phyloP scores from a whole-genome alignment of 2,113 vertebrate species.

The Danionella cerebrum region DNA sequence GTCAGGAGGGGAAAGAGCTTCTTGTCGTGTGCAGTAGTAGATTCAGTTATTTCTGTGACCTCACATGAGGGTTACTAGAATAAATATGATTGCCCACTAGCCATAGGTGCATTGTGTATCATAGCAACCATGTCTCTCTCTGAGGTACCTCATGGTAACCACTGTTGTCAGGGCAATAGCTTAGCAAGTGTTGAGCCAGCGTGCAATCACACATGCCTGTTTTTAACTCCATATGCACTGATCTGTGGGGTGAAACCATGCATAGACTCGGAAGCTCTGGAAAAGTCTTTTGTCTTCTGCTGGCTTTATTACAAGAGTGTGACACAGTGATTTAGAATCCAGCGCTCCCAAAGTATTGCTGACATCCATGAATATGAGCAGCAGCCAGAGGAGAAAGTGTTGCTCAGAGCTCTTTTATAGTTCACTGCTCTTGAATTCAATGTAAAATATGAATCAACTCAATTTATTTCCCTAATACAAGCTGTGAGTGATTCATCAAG shows the following conservation, averaged over 20 bases:
- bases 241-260: background rate
- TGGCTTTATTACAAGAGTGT: background rate
- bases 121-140: conserved; percentile 21
- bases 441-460: background rate
- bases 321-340: background rate
- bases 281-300: background rate
- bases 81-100: background rate
- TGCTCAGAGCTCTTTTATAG: background rate
- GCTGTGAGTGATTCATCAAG: background rate
- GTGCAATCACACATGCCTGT: conserved; percentile 29
- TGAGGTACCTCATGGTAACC: conserved; percentile 13
- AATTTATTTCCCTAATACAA: background rate
- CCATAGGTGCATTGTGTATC: conserved; percentile 18
- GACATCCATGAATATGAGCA: background rate
- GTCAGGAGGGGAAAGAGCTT: background rate
- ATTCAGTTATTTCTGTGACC: background rate
- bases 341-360: background rate
- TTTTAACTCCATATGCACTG: background rate
- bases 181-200: conserved; percentile 40
- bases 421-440: background rate
- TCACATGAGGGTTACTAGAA: conserved; percentile 1
- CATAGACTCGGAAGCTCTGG: background rate
- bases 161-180: conserved; percentile 30
- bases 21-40: background rate
- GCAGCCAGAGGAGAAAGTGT: background rate